A percentile compares a stretch with the other conserved stretches of the same genome.
phyloP scores from a whole-genome alignment of 1,140 invertebrate species.

The Elymnias hypermnestra region DNA sequence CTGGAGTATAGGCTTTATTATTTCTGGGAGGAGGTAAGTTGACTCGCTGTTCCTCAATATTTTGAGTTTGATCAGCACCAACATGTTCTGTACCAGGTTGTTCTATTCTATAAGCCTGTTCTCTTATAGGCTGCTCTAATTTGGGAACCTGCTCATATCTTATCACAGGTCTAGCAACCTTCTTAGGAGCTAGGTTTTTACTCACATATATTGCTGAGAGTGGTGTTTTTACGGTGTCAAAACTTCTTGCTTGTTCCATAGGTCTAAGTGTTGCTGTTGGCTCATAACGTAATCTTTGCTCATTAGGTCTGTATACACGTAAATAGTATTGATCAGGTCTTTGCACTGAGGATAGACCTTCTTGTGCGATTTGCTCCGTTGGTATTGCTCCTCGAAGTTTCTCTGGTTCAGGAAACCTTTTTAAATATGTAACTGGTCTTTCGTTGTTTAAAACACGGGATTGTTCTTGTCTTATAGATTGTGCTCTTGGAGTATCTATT shows the following conservation, averaged over 20 bases:
- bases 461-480: slow-evolving; percentile 45
- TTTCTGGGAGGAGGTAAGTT: slow-evolving; percentile 69
- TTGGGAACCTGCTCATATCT: slow-evolving; percentile 37
- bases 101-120: slow-evolving; percentile 38
- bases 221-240: slow-evolving; percentile 45
- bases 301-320: slow-evolving; percentile 42
- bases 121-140: slow-evolving; percentile 27
- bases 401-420: slow-evolving; percentile 55
- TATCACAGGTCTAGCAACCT: slow-evolving; percentile 34
- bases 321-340: slow-evolving; percentile 45
- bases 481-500: slow-evolving; percentile 43
- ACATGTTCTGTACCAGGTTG: slow-evolving; percentile 33
- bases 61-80: slow-evolving; percentile 29
- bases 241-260: slow-evolving; percentile 31
- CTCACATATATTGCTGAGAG: slow-evolving; percentile 61
- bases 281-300: slow-evolving; percentile 46
- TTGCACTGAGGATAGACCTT: slow-evolving; percentile 32
- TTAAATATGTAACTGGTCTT: slow-evolving; percentile 58
- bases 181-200: slow-evolving; percentile 53
- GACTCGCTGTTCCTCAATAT: slow-evolving; percentile 46
- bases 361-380: slow-evolving; percentile 37
- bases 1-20: slow-evolving; percentile 71
- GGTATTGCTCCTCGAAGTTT: slow-evolving; percentile 35
- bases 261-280: slow-evolving; percentile 23
- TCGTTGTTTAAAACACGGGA: slow-evolving; percentile 37